A percentile compares a stretch with the other conserved stretches of the same genome.
Conservation (phyloP, 2,797 vertebrate genomes). For the Acestrorhynchus altus region DNA sequence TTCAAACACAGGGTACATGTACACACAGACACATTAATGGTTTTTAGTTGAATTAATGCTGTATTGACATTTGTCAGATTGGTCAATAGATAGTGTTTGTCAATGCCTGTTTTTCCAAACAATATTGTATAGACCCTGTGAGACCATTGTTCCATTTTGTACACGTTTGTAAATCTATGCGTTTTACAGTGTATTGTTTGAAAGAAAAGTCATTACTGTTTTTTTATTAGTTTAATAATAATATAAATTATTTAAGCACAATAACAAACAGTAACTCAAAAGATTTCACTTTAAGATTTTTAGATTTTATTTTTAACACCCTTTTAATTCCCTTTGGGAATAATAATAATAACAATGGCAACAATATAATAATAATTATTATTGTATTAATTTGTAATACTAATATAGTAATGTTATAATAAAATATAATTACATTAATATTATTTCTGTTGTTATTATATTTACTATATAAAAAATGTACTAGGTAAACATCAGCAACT, state of each 20-base stretch:
- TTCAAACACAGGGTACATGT: not conserved
- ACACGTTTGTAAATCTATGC: not conserved
- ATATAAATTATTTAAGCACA: not conserved
- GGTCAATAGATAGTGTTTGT: not conserved
- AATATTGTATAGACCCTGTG: not conserved
- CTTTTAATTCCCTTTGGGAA: too few species aligned
- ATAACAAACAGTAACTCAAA: not conserved
- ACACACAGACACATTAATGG: not conserved
- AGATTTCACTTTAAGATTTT: not conserved
- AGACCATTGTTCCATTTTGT: not conserved
- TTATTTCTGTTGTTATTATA: too few species aligned
- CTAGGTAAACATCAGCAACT: not conserved
- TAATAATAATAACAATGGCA: too few species aligned
- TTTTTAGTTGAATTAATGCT: not conserved
- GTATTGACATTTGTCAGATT: not conserved
- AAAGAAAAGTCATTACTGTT: not conserved
- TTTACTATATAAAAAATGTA: too few species aligned
- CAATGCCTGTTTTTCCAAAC: not conserved
- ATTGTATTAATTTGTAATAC: too few species aligned
- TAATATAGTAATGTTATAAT: too few species aligned
- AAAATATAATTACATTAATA: too few species aligned
- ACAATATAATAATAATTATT: too few species aligned
- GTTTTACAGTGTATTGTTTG: not conserved
- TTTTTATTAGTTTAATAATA: not conserved
- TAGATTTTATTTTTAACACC: constrained; percentile 6